phyloP scores from a whole-genome alignment of 2,888 invertebrate species.

The Stenodera caucasica region DNA sequence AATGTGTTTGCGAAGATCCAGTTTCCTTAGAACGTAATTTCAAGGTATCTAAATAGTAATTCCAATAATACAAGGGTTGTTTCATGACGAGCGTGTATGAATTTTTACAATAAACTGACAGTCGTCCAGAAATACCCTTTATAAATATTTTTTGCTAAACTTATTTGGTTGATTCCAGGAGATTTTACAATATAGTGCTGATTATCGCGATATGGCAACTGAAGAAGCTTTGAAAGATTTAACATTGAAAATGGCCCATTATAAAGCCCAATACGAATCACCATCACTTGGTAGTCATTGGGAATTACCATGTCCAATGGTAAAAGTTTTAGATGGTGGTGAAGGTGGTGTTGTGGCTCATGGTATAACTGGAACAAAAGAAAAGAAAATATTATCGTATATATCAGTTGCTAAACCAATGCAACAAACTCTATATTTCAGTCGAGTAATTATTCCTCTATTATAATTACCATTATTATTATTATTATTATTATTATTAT shows the following conservation, averaged over 20 bases:
- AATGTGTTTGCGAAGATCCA: conserved; percentile 86
- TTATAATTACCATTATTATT: no score
- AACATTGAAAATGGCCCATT: conserved; percentile 80
- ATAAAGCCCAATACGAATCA: conserved; percentile 78
- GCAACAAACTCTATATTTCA: conserved; percentile 87
- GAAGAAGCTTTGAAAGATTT: conserved; percentile 80
- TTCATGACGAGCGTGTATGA: no score
- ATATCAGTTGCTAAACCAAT: conserved; percentile 82
- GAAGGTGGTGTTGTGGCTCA: conserved; percentile 72
- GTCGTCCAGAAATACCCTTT: no score
- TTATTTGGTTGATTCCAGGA: conserved; percentile 54
- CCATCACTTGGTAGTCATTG: conserved; percentile 61
- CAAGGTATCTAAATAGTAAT: conserved; percentile 60
- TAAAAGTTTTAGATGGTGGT: conserved; percentile 61
- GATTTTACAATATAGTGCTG: conserved; percentile 83
- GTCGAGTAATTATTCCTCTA: conserved; percentile 67
- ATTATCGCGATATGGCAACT: conserved; percentile 80
- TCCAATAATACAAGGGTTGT: no score
- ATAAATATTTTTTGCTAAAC: no score
- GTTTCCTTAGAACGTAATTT: conserved; percentile 72
- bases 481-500: no score
- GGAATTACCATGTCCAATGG: conserved; percentile 58
- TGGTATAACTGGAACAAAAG: conserved; percentile 76
- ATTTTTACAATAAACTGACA: no score
- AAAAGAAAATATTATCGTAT: conserved; percentile 84